Evolutionary conservation across 1,140 invertebrate genomes (phyloP), one percentile per base, ranked within the genome.

Genomic region (Aradophagus sp.): DNA sequence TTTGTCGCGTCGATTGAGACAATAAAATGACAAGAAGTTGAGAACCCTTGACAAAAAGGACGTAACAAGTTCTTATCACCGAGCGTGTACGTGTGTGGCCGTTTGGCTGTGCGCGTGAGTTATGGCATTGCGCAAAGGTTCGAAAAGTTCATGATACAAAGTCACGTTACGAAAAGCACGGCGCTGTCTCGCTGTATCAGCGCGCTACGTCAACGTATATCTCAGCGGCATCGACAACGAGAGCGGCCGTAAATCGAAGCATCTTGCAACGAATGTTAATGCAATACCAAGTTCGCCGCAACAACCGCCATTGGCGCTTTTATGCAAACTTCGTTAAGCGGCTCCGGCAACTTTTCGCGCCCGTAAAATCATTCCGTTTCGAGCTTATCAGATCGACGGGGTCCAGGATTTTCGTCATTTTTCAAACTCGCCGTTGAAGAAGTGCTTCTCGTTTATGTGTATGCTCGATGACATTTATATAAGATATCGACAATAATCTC

Each of bases 111-210:
- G 19, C 55, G 69, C 55, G 55, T 63, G 59, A 74, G 67, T 78
- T 77, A 82, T 79, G 72, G 77, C 44, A 75, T 82, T 84, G 79
- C 80, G 81, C 78, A 83, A 82, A 82, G 75, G 77, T 80, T 84
- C 78, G 78, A 83, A 84, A 85, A 85, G 82, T 85, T 85, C 84
- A 85, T 84, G 84, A 84, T 85, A 84, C 84, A 84, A 84, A 85
- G 83, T 85, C 83, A 85, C 76, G 80, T 85, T 84, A 84, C 82
- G 77, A 84, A 83, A 85, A 81, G 52, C 69, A 67, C 58, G 39
- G 44, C 50, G 42, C 48, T 62, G 62, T 45, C 53, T 45, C 36
- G 42, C 36, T 61, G 44, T 68, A 67, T 56, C 59, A 63, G 20
- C 8, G 13, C 32, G 14, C 41, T 52, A 35, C 26, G 42, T 62